Evolutionary conservation across 2,113 vertebrate genomes (phyloP).

Genomic region (Melozone crissalis): DNA sequence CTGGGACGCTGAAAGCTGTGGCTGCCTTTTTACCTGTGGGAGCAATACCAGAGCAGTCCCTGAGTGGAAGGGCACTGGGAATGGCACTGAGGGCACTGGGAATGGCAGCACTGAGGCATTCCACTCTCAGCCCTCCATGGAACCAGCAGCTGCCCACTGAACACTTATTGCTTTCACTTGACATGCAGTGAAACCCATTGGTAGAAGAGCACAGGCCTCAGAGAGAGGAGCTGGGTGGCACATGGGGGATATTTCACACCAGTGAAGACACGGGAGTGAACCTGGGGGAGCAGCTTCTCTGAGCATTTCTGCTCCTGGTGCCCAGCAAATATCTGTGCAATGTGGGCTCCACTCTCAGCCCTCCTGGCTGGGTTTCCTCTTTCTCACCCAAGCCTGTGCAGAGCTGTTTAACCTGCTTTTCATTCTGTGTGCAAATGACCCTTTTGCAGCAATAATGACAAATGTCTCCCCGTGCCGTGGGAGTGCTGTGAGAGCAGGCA

Average conservation of each 20-base stretch:
- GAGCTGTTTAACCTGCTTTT: background rate
- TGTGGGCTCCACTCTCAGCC: background rate
- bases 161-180: background rate
- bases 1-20: background rate
- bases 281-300: background rate
- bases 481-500: background rate
- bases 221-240: background rate
- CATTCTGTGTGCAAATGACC: background rate
- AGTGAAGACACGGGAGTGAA: background rate
- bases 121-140: background rate
- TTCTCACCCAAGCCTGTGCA: background rate
- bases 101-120: background rate
- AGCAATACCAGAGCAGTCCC: background rate
- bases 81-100: background rate
- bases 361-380: background rate
- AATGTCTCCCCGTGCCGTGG: accelerated
- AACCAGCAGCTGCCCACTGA: background rate
- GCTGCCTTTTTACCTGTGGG: background rate
- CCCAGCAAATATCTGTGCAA: background rate
- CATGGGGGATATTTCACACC: background rate
- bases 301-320: background rate
- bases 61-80: background rate
- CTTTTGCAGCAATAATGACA: background rate
- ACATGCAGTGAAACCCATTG: background rate
- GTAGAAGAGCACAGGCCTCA: background rate